Evolutionary conservation across 2,888 invertebrate species (phyloP), one percentile per base, ranked within the genome.

Genomic region (Tachina grossa): DNA sequence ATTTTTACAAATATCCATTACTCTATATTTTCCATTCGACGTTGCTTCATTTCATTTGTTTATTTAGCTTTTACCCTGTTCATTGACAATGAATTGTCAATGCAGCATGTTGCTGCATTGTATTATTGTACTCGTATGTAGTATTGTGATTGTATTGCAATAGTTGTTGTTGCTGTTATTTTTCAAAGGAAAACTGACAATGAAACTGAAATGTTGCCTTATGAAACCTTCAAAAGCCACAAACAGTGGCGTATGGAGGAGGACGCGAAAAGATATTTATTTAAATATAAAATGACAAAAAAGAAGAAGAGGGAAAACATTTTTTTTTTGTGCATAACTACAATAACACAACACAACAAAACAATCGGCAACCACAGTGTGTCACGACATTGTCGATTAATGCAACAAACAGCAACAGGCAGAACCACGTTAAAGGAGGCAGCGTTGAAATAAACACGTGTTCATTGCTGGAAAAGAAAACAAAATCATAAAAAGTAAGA

Each of bases 311-410:
- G 39, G n/a, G 14, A 61, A n/a, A 49, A 74, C 61, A 53, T 65
- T 61, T 55, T 68, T 59, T 13, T 39, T 59, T 59, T 59, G 31
- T 39, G 41, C 10, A 1, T 14, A 39, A 78, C 31, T 11, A 22
- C 47, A 74, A 51, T 59, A 59, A 59, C 41, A 59, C 22, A 76
- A 77, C 77, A 85, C 85, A 85, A 80, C 16, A 76, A 77, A 81
- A 85, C 85, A 85, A 80, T 76, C 79, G 65, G 61, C 61, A 85
- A 85, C 85, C 83, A 83, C 83, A 80, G 76, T 77, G 72, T 85
- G 85, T 85, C 85, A 85, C 83, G 83, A 85, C 85, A 83, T 85
- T 85, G 85, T 83, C 85, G 79, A 76, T 85, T 83, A 85, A 80
- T 83, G 75, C 85, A 85, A 71, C 75, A 57, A 65, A 71, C 74